These are phyloP conservation scores for Garra rufa DNA, from an alignment of 2,113 vertebrate species.

Conservation along the genomic window DNA sequence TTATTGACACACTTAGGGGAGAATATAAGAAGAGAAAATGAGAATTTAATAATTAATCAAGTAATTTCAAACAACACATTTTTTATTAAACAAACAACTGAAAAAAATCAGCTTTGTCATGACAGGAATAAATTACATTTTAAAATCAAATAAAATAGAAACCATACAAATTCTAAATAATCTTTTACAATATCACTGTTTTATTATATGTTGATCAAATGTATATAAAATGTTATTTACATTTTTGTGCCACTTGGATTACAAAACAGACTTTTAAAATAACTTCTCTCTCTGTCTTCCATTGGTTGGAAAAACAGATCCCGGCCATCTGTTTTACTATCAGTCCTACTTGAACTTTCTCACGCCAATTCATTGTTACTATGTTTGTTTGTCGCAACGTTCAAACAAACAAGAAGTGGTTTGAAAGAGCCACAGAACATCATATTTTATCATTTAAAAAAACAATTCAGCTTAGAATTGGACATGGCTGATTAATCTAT, in stretches of 20 bases:
- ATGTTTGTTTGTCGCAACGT: background rate
- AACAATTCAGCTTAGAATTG: background rate
- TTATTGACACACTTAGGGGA: background rate
- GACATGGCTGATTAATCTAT: background rate
- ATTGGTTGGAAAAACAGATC: background rate
- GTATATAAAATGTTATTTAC: background rate
- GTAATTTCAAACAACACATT: background rate
- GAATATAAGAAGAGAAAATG: slow-evolving; percentile 4
- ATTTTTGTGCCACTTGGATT: no score
- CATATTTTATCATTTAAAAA: background rate
- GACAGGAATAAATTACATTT: background rate
- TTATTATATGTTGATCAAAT: background rate
- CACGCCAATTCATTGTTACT: background rate
- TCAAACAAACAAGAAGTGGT: background rate
- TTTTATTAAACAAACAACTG: background rate
- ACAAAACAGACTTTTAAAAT: no score
- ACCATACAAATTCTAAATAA: background rate
- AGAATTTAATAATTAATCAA: background rate
- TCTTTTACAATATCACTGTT: background rate
- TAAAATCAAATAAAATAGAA: background rate
- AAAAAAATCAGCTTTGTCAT: background rate
- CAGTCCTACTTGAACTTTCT: background rate
- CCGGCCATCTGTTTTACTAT: background rate
- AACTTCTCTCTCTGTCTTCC: background rate
- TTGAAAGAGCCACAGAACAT: background rate